Evolutionary conservation across 1,140 invertebrate species (phyloP), one percentile per base, ranked within the genome.

Genomic region (Heliconius himera): DNA sequence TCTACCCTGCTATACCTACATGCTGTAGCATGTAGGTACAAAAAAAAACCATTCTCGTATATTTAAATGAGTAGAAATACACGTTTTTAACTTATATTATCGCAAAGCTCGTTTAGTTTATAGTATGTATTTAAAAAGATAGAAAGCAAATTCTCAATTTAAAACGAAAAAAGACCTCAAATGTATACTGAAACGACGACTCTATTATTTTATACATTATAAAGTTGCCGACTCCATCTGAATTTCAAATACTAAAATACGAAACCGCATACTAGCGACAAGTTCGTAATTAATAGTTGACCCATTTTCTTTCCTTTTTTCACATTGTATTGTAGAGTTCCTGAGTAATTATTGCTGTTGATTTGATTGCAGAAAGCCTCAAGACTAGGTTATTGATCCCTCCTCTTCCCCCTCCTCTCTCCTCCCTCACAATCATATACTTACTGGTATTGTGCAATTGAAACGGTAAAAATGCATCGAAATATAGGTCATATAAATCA

Each of bases 401-500:
- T 46, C 8, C 9, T 38, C 38, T 9, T 9, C 41, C 41, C 11
- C 41, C 41, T 13, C 4, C 0, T 4, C 41, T 4, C 13, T 1
- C 41, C 13, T 5, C 1, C 13, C 70, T 16, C 26, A 29, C 11
- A 29, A 29, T 66, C 60, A 29, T 66, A 70, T 56, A 72, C 60
- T 29, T n/a, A 38, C 13, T 46, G 41, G 41, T 54, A 77, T 81
- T 74, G 71, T 74, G 79, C 74, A 81, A 81, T 29, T 70, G 70
- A 33, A 72, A 72, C 70, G 36, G 70, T 41, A 72, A 72, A 72
- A 41, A 56, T 66, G 73, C 26, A 75, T 29, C 13, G 70, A 77
- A 76, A 70, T 80, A 80, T 80, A 80, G 79, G 70, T 74, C 70
- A 54, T 60, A 73, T 76, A 29, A 77, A 70, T 56, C 70, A 74